A percentile compares a stretch with the other conserved stretches of the same genome.
Conservation (phyloP, 37 sponge, comb jelly and placozoan species). For the Petrosia ficiformis region DNA sequence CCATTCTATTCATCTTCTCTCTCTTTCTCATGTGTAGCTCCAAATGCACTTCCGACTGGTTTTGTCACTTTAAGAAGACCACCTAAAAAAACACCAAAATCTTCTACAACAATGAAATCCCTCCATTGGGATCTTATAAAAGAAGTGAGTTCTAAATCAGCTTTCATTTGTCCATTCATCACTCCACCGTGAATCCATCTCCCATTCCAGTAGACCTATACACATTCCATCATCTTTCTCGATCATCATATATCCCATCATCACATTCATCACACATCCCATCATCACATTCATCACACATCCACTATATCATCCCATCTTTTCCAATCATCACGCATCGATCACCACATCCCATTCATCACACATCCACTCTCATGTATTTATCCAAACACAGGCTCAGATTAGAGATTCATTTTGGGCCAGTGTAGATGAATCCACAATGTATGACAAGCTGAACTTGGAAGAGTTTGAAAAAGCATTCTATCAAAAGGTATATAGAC, state of each 20-base stretch:
- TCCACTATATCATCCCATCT: too few relatives aligned
- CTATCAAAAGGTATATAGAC: slow-evolving; percentile 25
- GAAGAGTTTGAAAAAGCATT: slow-evolving; percentile 68
- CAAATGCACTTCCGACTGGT: slow-evolving; percentile 9
- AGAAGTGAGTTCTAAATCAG: slow-evolving; percentile 15
- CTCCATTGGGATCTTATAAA: slow-evolving; percentile 79
- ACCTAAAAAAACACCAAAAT: slow-evolving; percentile 46
- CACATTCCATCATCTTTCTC: not conserved
- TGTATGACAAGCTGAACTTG: slow-evolving; percentile 51
- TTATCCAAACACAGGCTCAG: not conserved
- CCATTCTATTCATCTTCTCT: too few relatives aligned
- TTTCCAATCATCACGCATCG: too few relatives aligned
- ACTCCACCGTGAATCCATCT: too few relatives aligned
- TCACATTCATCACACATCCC: not conserved
- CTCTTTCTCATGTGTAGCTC: too few relatives aligned
- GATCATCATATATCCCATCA: not conserved
- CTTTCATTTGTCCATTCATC: not conserved
- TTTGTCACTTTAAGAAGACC: slow-evolving; percentile 5
- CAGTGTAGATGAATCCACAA: slow-evolving; percentile 50
- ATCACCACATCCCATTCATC: too few relatives aligned
- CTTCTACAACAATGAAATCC: slow-evolving; percentile 71
- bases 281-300: not conserved
- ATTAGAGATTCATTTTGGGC: slow-evolving; percentile 60
- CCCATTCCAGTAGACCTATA: not conserved
- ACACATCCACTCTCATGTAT: too few relatives aligned